phyloP scores from a whole-genome alignment of 1,140 invertebrate genomes.

The Batillaria attramentaria region DNA sequence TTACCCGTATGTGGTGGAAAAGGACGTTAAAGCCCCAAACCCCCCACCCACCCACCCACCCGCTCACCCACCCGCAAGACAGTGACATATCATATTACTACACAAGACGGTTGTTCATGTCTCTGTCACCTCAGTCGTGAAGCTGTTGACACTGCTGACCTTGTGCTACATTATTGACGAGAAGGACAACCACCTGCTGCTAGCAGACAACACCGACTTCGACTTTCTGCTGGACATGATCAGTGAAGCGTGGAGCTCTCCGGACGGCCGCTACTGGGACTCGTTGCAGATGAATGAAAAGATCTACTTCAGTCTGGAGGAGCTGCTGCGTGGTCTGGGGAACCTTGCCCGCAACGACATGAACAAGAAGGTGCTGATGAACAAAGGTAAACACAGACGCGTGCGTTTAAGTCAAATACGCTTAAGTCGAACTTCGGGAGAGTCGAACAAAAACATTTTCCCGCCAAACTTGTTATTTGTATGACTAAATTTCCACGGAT shows the following conservation, averaged over 20 bases:
- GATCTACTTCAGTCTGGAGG: slow-evolving; percentile 34
- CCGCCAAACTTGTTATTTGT: background rate
- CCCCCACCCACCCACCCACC: too few relatives aligned
- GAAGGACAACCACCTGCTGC: slow-evolving; percentile 40
- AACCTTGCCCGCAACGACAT: slow-evolving; percentile 45
- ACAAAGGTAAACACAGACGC: slow-evolving; percentile 40
- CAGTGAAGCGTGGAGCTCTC: slow-evolving; percentile 22
- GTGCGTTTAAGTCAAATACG: background rate
- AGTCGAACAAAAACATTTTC: background rate
- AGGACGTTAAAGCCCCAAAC: too few relatives aligned
- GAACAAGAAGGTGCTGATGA: slow-evolving; percentile 47
- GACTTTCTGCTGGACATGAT: slow-evolving; percentile 42
- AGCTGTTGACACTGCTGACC: slow-evolving; percentile 41
- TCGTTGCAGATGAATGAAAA: too few relatives aligned
- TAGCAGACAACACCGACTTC: slow-evolving; percentile 40
- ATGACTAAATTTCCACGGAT: background rate
- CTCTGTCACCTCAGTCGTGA: slow-evolving; percentile 40
- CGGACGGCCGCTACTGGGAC: slow-evolving; percentile 28
- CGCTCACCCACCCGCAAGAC: too few relatives aligned
- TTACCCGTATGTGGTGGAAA: too few relatives aligned
- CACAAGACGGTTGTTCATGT: too few relatives aligned
- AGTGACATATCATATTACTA: too few relatives aligned
- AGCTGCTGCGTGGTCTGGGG: slow-evolving; percentile 46
- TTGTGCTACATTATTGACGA: slow-evolving; percentile 52
- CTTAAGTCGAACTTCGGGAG: background rate